phyloP scores from a whole-genome alignment of 2,113 vertebrate species.

The Pagrus major region DNA sequence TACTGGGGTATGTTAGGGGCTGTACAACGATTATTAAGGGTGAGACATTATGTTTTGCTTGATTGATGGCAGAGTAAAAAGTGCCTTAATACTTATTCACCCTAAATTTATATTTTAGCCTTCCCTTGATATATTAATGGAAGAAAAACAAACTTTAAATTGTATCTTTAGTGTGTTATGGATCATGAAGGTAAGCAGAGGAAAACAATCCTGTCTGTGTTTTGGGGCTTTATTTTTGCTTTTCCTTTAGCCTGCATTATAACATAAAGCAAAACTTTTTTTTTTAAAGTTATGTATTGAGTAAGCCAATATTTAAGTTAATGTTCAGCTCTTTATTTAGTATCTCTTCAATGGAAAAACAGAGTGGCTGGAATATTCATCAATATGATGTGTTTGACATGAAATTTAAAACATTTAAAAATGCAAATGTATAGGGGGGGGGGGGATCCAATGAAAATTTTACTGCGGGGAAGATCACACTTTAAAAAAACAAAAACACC shows the following conservation, averaged over 20 bases:
- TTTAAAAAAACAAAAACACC: neutral
- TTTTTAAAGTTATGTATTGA: neutral
- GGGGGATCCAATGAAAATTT: neutral
- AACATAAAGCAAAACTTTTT: too few relatives aligned
- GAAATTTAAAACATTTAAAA: neutral
- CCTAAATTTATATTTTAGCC: neutral
- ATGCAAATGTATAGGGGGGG: too few relatives aligned
- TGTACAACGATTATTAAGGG: neutral
- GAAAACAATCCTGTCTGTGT: neutral
- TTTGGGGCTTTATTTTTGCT: too few relatives aligned
- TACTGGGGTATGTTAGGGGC: neutral
- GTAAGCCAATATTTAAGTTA: neutral
- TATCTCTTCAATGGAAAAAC: neutral
- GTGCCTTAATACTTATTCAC: too few relatives aligned
- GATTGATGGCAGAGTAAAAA: too few relatives aligned
- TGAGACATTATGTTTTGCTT: too few relatives aligned
- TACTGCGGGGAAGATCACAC: neutral
- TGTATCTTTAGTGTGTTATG: neutral
- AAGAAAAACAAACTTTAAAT: neutral
- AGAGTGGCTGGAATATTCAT: neutral
- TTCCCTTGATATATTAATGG: too few relatives aligned
- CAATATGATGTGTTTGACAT: neutral
- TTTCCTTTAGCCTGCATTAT: neutral
- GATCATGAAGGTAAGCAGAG: too few relatives aligned
- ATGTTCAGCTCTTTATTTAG: neutral